Conservation (phyloP, 1,140 invertebrate species). For the Calephelis nemesis region DNA sequence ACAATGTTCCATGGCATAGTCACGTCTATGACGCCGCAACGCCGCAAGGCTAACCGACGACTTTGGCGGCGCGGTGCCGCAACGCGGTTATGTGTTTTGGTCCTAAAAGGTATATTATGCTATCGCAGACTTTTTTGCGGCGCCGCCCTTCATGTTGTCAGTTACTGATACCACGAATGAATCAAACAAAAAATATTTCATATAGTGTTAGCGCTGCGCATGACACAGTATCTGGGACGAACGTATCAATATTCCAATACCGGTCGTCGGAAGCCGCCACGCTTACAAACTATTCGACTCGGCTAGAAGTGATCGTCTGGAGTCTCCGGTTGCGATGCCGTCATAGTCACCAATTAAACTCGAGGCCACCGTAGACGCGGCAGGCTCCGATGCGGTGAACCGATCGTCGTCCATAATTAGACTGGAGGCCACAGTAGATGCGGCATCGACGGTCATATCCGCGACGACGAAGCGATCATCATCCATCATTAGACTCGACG, state of each 20-base stretch:
- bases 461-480: slow-evolving; percentile 2
- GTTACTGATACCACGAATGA: background rate
- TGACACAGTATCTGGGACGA: background rate
- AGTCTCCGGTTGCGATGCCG: background rate
- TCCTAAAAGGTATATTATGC: no score
- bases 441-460: background rate
- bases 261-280: no score
- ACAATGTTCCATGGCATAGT: no score
- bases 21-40: background rate
- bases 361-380: slow-evolving; percentile 2
- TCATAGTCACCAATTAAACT: slow-evolving; percentile 4
- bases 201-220: background rate
- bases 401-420: no score
- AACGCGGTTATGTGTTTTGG: no score
- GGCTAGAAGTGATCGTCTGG: slow-evolving; percentile 15
- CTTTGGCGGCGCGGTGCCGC: no score
- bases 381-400: background rate
- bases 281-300: no score
- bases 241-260: background rate
- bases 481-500: slow-evolving; percentile 6
- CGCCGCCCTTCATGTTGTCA: background rate
- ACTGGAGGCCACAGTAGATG: no score
- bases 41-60: background rate
- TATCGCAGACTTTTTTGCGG: no score
- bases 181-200: background rate